Conservation (phyloP, 2,113 vertebrate genomes). For the Tychaedon coryphoeus region DNA sequence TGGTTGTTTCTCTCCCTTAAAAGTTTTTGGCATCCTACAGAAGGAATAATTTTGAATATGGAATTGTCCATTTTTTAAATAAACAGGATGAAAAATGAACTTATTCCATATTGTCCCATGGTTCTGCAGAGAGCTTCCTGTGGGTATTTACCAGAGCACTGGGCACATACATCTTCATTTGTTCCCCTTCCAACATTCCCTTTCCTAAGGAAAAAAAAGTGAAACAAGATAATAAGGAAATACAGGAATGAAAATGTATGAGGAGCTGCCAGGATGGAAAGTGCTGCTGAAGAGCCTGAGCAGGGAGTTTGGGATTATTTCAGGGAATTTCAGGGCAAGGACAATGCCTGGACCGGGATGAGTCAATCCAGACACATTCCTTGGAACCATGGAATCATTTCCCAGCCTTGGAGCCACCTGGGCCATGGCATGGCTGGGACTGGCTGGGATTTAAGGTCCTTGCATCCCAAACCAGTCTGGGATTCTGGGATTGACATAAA, state of each 20-base stretch:
- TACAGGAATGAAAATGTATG: neutral
- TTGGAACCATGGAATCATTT: neutral
- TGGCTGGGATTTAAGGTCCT: neutral
- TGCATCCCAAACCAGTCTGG: neutral
- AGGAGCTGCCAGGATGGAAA: neutral
- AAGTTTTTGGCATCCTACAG: neutral
- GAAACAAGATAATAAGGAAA: neutral
- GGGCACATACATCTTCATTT: neutral
- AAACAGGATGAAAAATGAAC: neutral
- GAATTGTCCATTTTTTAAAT: neutral
- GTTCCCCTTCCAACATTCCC: neutral
- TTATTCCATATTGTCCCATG: neutral
- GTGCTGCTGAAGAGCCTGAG: neutral
- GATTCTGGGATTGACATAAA: rapidly evolving
- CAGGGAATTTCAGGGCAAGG: neutral
- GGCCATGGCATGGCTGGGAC: neutral
- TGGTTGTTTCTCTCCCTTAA: neutral
- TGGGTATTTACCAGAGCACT: neutral
- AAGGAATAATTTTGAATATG: neutral
- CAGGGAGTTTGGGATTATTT: neutral
- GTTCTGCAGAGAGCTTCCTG: neutral
- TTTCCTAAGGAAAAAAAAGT: neutral
- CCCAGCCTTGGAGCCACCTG: neutral
- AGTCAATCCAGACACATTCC: neutral
- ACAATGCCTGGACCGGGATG: neutral